Percentiles rank a stretch among this genome's conserved stretches.
Conservation (phyloP, 2,113 vertebrate species). For the Psilopsiagon aymara region DNA sequence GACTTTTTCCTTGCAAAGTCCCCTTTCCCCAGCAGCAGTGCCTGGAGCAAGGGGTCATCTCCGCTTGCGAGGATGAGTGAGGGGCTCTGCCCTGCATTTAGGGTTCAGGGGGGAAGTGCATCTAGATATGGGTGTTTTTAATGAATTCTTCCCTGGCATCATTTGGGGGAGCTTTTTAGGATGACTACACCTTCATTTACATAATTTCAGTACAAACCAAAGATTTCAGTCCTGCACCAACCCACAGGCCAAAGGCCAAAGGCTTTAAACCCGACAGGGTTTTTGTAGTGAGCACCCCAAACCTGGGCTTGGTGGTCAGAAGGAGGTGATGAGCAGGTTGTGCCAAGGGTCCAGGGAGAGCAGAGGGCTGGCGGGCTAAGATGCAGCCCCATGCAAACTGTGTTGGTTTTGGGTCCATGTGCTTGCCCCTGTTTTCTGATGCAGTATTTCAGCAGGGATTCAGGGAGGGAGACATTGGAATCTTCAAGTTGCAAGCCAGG, state of each 20-base stretch:
- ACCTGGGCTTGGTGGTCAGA: not conserved
- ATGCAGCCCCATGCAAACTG: accelerated
- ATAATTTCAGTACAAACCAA: constrained; percentile 41
- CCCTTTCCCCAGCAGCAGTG: not conserved
- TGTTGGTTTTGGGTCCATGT: accelerated
- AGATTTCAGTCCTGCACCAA: constrained; percentile 8
- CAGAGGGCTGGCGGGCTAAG: not conserved
- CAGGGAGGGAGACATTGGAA: not conserved
- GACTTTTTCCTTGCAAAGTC: not conserved
- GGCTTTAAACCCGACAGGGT: not conserved
- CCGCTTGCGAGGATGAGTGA: not conserved
- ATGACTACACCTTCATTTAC: not conserved
- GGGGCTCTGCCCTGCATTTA: not conserved
- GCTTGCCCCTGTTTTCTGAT: not conserved
- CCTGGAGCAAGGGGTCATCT: not conserved
- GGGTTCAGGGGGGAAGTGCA: not conserved
- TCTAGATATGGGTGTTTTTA: not conserved
- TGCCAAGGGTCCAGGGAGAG: not conserved
- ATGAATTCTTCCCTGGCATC: not conserved
- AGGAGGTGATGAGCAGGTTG: not conserved
- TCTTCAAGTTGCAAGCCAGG: not conserved
- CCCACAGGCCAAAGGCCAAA: not conserved
- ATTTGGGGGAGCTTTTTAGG: not conserved
- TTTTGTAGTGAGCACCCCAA: not conserved
- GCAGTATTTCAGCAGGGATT: not conserved